phyloP scores from a whole-genome alignment of 1,140 invertebrate species.

The Melitaea cinxia region DNA sequence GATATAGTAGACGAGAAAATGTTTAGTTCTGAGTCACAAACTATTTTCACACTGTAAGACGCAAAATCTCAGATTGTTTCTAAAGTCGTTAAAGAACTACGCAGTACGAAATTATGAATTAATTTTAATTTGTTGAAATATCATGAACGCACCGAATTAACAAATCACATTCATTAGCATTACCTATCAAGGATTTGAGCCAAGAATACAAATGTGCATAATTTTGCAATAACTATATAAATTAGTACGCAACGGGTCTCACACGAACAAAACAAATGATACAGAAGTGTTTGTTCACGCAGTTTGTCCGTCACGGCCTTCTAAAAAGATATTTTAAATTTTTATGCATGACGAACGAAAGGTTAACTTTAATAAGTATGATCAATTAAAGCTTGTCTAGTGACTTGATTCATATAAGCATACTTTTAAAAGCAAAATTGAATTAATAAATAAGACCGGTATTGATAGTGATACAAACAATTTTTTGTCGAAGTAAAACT shows the following conservation, averaged over 20 bases:
- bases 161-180: slow-evolving; percentile 20
- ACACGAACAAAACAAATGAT: neutral
- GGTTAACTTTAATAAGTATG: neutral
- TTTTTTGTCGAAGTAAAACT: too few species aligned
- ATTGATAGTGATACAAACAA: too few species aligned
- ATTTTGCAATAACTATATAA: slow-evolving; percentile 11
- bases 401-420: too few species aligned
- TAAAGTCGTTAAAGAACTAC: slow-evolving; percentile 34
- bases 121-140: slow-evolving; percentile 38
- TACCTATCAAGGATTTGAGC: slow-evolving; percentile 38
- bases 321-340: neutral
- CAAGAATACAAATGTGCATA: slow-evolving; percentile 35
- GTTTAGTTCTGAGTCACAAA: neutral
- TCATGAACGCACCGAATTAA: slow-evolving; percentile 32
- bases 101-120: slow-evolving; percentile 31
- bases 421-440: too few species aligned
- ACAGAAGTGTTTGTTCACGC: neutral
- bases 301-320: neutral
- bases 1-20: neutral
- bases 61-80: slow-evolving; percentile 22
- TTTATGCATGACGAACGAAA: neutral
- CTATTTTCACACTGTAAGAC: slow-evolving; percentile 16
- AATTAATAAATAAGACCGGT: too few species aligned
- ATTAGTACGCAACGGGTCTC: neutral
- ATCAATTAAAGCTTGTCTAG: neutral